Conservation (phyloP, 2,113 vertebrate genomes). For the Ancistrus triradiatus region DNA sequence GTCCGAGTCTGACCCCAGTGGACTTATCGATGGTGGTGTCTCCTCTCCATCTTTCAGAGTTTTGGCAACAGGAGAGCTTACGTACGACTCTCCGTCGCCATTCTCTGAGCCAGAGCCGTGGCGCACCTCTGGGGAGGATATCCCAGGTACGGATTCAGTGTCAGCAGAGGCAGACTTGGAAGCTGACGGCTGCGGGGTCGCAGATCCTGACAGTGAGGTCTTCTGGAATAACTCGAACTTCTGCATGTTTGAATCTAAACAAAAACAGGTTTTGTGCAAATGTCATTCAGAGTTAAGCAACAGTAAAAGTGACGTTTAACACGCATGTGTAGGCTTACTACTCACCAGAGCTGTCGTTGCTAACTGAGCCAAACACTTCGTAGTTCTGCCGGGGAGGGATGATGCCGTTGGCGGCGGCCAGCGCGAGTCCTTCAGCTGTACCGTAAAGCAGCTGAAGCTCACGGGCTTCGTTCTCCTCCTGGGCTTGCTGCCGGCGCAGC, state of each 20-base stretch:
- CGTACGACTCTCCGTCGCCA: slow-evolving; percentile 85
- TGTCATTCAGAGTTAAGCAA: neutral
- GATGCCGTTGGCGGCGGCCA: slow-evolving; percentile 96
- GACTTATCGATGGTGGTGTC: slow-evolving; percentile 84
- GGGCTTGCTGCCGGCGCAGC: slow-evolving; percentile 91
- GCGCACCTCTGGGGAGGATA: slow-evolving; percentile 87
- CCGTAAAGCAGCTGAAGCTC: slow-evolving; percentile 97
- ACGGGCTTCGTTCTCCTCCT: slow-evolving; percentile 95
- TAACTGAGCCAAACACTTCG: slow-evolving; percentile 83
- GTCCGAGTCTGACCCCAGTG: slow-evolving; percentile 90
- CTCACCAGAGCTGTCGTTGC: slow-evolving; percentile 71
- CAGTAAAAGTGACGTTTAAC: neutral
- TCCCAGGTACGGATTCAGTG: slow-evolving; percentile 82
- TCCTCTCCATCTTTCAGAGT: slow-evolving; percentile 80
- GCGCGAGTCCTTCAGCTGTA: slow-evolving; percentile 91
- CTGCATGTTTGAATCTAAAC: slow-evolving; percentile 84
- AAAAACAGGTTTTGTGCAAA: neutral
- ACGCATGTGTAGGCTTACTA: neutral
- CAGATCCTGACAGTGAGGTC: slow-evolving; percentile 75
- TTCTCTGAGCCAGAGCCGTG: slow-evolving; percentile 92
- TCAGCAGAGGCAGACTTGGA: slow-evolving; percentile 82
- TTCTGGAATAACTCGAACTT: slow-evolving; percentile 95
- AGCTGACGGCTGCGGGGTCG: slow-evolving; percentile 72
- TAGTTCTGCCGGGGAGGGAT: slow-evolving; percentile 89
- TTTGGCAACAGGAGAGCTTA: slow-evolving; percentile 83